Evolutionary conservation across 1,140 invertebrate genomes (phyloP).

Genomic region (Apis florea): DNA sequence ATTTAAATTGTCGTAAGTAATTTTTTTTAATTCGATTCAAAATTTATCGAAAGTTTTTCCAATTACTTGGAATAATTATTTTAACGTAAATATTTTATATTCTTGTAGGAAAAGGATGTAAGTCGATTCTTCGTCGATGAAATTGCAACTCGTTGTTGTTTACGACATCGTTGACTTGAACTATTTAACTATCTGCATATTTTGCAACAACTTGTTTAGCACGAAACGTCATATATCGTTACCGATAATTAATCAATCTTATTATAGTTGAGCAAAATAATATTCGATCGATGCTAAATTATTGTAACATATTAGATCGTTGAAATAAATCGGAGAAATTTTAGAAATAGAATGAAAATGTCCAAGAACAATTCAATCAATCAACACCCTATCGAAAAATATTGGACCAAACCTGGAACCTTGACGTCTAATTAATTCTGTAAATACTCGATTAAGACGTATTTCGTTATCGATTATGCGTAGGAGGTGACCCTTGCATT

Average conservation of each 20-base stretch:
- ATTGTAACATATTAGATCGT: too few species aligned
- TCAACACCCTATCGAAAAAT: too few species aligned
- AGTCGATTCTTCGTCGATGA: background rate
- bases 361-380: too few species aligned
- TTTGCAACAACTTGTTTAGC: background rate
- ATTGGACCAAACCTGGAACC: background rate
- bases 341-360: too few species aligned
- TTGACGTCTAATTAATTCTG: background rate
- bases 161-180: background rate
- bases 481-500: background rate
- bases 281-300: too few species aligned
- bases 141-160: background rate
- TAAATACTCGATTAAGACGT: background rate
- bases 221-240: too few species aligned
- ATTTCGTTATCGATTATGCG: slow-evolving; percentile 9
- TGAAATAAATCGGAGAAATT: too few species aligned
- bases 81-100: background rate
- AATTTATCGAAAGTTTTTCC: background rate
- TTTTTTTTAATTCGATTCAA: too few species aligned
- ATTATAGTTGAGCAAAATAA: too few species aligned
- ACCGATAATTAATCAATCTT: too few species aligned
- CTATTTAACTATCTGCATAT: background rate
- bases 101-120: too few species aligned
- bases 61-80: background rate
- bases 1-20: background rate